Evolutionary conservation across 1,140 invertebrate species (phyloP).

Genomic region (Stenopsyche tienmushanensis): DNA sequence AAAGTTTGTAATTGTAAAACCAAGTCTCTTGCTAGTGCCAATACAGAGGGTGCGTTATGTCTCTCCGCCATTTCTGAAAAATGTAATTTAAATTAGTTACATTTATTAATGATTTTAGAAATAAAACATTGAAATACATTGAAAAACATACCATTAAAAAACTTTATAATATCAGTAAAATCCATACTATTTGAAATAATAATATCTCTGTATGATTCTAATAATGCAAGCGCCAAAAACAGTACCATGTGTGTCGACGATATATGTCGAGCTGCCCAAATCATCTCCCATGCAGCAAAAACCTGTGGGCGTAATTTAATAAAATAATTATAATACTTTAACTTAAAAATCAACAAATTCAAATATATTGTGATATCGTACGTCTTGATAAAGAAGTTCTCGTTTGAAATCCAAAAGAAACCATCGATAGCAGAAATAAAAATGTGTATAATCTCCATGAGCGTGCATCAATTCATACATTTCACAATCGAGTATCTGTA

Average conservation of each 20-base stretch:
- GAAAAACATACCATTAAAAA: constrained; percentile 84
- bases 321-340: not conserved
- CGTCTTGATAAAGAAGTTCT: constrained; percentile 89
- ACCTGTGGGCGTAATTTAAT: constrained; percentile 54
- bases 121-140: too few relatives aligned
- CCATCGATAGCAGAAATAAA: constrained; percentile 98
- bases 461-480: constrained; percentile 93
- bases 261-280: constrained; percentile 90
- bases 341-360: not conserved
- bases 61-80: constrained; percentile 92
- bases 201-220: constrained; percentile 91
- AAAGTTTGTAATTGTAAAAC: constrained; percentile 86
- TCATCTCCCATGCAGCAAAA: constrained; percentile 92
- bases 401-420: constrained; percentile 70
- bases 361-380: constrained; percentile 52
- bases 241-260: constrained; percentile 87
- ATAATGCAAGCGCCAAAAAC: constrained; percentile 87
- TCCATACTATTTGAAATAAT: constrained; percentile 95
- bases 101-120: constrained; percentile 4
- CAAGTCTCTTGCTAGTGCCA: constrained; percentile 78
- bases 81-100: not conserved
- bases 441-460: constrained; percentile 94
- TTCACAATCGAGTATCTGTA: constrained; percentile 89
- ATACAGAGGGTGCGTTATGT: constrained; percentile 81
- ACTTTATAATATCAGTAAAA: constrained; percentile 97